Evolutionary conservation across 2,888 invertebrate species (phyloP).

Genomic region (Ctenicera cuprea): DNA sequence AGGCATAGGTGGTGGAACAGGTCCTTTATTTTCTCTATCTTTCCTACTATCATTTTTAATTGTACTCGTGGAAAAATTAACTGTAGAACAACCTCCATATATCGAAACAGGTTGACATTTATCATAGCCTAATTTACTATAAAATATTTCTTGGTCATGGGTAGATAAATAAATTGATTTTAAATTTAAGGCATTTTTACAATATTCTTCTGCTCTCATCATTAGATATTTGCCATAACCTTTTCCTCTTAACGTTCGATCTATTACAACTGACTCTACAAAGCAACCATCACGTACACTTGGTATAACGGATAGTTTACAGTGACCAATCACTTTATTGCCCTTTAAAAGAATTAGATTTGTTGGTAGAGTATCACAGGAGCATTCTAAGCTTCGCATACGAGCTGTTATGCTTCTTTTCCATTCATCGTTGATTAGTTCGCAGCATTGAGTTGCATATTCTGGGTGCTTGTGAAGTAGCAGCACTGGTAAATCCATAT

Average conservation of each 20-base stretch:
- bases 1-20: constrained; percentile 71
- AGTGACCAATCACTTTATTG: constrained; percentile 82
- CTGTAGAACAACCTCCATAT: constrained; percentile 74
- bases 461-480: constrained; percentile 84
- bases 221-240: constrained; percentile 86
- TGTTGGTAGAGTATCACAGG: constrained; percentile 83
- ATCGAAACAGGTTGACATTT: constrained; percentile 82
- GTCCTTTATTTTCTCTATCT: constrained; percentile 65
- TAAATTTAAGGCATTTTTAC: constrained; percentile 77
- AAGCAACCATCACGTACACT: constrained; percentile 83
- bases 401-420: constrained; percentile 87
- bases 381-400: constrained; percentile 83
- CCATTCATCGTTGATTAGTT: constrained; percentile 91
- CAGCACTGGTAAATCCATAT: constrained; percentile 73
- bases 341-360: constrained; percentile 80
- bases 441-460: constrained; percentile 82
- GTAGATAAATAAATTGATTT: constrained; percentile 77
- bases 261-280: constrained; percentile 89
- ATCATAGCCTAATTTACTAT: constrained; percentile 83
- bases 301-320: constrained; percentile 85
- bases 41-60: background rate
- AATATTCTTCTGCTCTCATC: constrained; percentile 84
- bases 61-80: constrained; percentile 11
- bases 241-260: constrained; percentile 81
- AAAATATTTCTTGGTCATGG: constrained; percentile 84